These are phyloP conservation scores for Climacteris rufus DNA, from an alignment of 2,113 vertebrate genomes.

Conservation along the genomic window DNA sequence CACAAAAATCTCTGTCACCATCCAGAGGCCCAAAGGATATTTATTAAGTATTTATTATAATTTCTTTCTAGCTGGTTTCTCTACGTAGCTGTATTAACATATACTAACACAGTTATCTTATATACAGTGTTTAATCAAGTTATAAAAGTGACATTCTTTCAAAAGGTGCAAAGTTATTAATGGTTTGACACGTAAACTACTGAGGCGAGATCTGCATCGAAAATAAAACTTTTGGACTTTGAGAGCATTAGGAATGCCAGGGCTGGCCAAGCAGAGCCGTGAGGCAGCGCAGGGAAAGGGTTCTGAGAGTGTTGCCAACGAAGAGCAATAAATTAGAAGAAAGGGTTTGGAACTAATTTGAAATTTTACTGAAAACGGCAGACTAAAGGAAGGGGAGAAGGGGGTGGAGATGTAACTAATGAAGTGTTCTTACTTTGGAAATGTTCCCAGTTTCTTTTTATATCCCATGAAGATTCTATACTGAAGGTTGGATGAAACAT, in stretches of 20 bases:
- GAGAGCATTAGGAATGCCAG: neutral
- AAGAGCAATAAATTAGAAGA: neutral
- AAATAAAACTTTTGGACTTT: neutral
- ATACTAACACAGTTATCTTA: conserved; percentile 56
- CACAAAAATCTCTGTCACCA: neutral
- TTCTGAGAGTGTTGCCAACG: neutral
- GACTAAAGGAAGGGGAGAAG: neutral
- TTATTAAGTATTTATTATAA: conserved; percentile 38
- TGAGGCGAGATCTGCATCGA: conserved; percentile 1
- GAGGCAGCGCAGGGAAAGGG: neutral
- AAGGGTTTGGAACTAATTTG: neutral
- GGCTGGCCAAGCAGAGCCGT: neutral
- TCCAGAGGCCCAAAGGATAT: conserved; percentile 7
- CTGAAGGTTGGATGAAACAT: neutral
- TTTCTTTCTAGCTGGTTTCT: conserved; percentile 38
- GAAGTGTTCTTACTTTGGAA: neutral
- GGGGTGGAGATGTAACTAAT: neutral
- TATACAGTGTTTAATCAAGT: conserved; percentile 67
- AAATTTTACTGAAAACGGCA: neutral
- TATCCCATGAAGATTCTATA: neutral
- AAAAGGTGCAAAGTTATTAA: conserved; percentile 67
- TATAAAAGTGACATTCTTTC: conserved; percentile 64
- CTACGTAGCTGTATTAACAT: conserved; percentile 41
- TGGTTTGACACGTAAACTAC: conserved; percentile 45
- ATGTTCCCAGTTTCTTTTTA: neutral